Evolutionary conservation across 2,888 invertebrate genomes (phyloP), one percentile per base, ranked within the genome.

Genomic region (Drosophila nigritarsus): DNA sequence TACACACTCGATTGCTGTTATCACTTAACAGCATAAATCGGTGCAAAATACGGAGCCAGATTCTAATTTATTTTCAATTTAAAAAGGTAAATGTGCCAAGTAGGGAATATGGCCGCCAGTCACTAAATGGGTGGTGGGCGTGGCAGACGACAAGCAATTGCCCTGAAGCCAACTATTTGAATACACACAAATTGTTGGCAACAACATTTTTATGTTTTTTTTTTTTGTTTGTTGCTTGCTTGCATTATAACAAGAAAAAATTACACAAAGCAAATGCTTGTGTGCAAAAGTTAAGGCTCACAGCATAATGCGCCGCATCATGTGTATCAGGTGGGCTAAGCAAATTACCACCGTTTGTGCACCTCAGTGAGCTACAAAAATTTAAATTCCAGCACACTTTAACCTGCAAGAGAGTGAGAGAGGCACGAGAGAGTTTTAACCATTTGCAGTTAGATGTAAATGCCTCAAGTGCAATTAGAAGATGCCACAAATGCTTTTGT

Each of bases 41-140:
- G 83, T 89, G 88, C 88, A 77, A 88, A 87, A 86, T 86, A 88
- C 83, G 80, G 64, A 82, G 75, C 85, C 80, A 88, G 87, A 87
- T 87, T 87, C 90, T 90, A 87, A 87, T 87, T 87, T 87, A 88
- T 87, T 87, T 87, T 82, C 87, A 87, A 87, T 88, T 87, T 88
- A 82, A 82, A 83, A 83, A 82, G 89, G 87, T 90, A 90, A 88
- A 90, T 88, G 88, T 81, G 78, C 82, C 90, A 73, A 50, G 61
- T 45, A 48, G 73, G 53, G 40, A 49, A 60, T 42, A 40, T 40
- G 13, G 49, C 40, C 55, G 63, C 50, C 18, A 34, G 58, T 34
- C 27, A 56, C 34, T 42, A 50, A 42, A 11, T 38, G 30, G 13
- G 24, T 59, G 51, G 30, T 38, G 80, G 71, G 70, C 72, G 69